Base-by-base conservation (phyloP, 2,797 vertebrate genomes). In the Threskiornis aethiopicus region DNA sequence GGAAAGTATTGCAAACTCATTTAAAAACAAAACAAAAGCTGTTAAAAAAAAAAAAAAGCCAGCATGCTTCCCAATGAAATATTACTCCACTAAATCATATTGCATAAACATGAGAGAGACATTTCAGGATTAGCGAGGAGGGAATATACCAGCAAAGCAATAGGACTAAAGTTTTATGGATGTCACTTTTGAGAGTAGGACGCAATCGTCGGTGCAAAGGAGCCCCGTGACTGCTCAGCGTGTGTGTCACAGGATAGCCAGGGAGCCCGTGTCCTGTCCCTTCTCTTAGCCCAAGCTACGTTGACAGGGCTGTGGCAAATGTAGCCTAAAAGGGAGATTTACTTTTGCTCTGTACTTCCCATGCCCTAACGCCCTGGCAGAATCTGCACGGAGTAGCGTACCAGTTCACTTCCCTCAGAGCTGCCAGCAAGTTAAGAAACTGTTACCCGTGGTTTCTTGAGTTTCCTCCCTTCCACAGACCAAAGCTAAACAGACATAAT, bases 141-240 rank as follows among this genome's bases (percentile, higher is more conserved):
- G 57, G 90, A 79, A 62, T n/a, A 25, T 0, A 1, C 33, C 69
- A 83, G 61, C 51, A 62, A 64, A 82, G 41, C 33, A 22, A 6
- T 5, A 35, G 51, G 35, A 11, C 21, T 79, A 0, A 3, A 51
- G 44, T 71, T 77, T 71, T 73, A 6, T 21, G 61, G 84, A 5
- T 46, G 44, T 47, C 28, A 41, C 12, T 61, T 79, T 16, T 21
- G 44, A 35, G 75, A 72, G 19, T 4, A 12, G 28, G 46, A 29
- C 16, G 5, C 6, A 24, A 44, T 16, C 0, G 1, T 42, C 3
- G 35, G 52, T 7, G 46, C 70, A 16, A 0, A 84, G 49, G 20
- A 44, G 42, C 21, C 25, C 51, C 5, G 55, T 5, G 72, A 2
- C 57, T 77, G 71, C 67, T 93, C 49, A 4, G 51, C 5, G 0